phyloP scores from a whole-genome alignment of 1,140 invertebrate genomes.

The Ceratina calcarata region DNA sequence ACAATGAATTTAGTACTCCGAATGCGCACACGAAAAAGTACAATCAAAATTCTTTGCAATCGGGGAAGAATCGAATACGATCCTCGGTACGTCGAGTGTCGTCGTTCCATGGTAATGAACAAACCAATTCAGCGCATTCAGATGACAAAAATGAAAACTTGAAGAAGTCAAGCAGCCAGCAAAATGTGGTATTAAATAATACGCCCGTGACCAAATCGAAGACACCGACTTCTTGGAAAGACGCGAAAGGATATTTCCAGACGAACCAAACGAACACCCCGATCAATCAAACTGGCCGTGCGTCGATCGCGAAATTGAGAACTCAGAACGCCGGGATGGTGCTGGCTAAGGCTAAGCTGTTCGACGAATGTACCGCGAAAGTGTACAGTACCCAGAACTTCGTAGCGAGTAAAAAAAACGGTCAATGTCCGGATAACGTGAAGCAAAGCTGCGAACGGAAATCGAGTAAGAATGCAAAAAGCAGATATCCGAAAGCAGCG shows the following conservation, averaged over 20 bases:
- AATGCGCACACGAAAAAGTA: constrained; percentile 65
- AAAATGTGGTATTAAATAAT: constrained; percentile 54
- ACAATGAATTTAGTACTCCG: not conserved
- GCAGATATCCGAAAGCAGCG: constrained; percentile 20
- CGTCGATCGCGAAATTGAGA: constrained; percentile 83
- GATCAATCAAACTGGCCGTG: constrained; percentile 79
- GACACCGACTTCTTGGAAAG: constrained; percentile 74
- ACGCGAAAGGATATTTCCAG: constrained; percentile 75
- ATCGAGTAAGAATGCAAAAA: constrained; percentile 61
- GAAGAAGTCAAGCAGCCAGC: constrained; percentile 72
- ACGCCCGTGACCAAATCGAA: constrained; percentile 34
- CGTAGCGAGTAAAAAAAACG: constrained; percentile 31
- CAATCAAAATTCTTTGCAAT: constrained; percentile 53
- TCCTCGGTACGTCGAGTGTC: constrained; percentile 70
- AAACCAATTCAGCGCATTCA: constrained; percentile 70
- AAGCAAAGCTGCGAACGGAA: constrained; percentile 15
- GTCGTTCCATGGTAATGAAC: constrained; percentile 72
- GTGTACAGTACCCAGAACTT: not conserved
- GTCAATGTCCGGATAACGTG: constrained; percentile 13
- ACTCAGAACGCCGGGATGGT: constrained; percentile 86
- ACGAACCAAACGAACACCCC: constrained; percentile 56
- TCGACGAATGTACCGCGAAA: constrained; percentile 80
- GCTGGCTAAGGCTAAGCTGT: constrained; percentile 84
- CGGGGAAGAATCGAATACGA: constrained; percentile 26
- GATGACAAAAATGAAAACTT: constrained; percentile 73